Evolutionary conservation across 35 echinoderm and acorn worm species (phyloP), one percentile per base, ranked within the genome.

Genomic region (Stichopus chloronotus): DNA sequence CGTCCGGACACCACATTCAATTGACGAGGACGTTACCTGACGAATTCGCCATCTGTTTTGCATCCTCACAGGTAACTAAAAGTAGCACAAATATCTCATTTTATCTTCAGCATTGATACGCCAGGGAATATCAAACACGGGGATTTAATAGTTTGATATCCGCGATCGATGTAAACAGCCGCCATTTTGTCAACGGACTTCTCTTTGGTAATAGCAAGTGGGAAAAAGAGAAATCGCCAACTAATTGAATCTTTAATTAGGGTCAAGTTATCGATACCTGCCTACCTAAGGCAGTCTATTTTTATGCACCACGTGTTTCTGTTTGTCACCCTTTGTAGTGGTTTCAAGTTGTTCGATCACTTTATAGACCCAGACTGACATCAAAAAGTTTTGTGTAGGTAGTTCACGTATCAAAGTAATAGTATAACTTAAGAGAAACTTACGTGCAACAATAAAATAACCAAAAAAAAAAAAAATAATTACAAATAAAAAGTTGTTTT

Each of bases 1-100:
- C 82, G 82, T 85, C 57, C 82, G 57, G 57, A 85, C 82, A 58
- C 82, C 82, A 58, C 55, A 58, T 85, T 58, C 82, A 85, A 85
- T 85, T 58, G 55, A 53, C 55, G 82, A 58, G 17, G 25, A 21
- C 82, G 82, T 58, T 58, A 58, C 82, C 82, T 85, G 82, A 30
- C 57, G n/a, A 85, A 58, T 22, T 58, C 56, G 56, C 30, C 82
- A 85, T 85, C 82, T 85, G 53, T 85, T 83, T 52, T 8, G 8
- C 55, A 56, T 19, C 80, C 55, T 83, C 80, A 83, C 55, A n/a
- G 80, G 52, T 83, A 83, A 83, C 80, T 83, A 83, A 55, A 56
- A 52, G 7, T 53, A 83, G 80, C 80, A 83, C 53, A 83, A 83
- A 83, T 83, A 83, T 83, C 80, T 83, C 9, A 3, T 83, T 56